These are phyloP conservation scores for Hippopotamus amphibius DNA, from an alignment of 2,113 vertebrate genomes.

Conservation along the genomic window DNA sequence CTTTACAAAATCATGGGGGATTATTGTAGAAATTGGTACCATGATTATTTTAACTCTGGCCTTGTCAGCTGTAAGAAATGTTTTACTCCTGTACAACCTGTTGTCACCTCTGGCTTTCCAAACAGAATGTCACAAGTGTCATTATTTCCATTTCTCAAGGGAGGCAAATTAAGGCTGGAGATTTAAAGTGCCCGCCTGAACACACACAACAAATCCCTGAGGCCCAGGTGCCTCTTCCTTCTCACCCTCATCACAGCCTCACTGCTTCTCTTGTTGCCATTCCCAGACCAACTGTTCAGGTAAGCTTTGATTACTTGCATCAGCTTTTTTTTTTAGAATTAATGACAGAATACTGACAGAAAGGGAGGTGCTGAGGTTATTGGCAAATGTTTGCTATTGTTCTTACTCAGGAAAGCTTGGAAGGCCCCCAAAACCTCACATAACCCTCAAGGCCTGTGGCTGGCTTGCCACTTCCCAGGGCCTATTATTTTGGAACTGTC, in stretches of 20 bases:
- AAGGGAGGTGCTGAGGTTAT: constrained; percentile 40
- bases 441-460: constrained; percentile 65
- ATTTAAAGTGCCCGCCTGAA: neutral
- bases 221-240: fast-evolving
- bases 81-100: neutral
- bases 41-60: constrained; percentile 17
- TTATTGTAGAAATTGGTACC: constrained; percentile 6
- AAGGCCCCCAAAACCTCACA: constrained; percentile 54
- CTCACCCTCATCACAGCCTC: neutral
- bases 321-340: constrained; percentile 29
- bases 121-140: neutral
- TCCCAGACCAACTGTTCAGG: neutral
- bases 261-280: neutral
- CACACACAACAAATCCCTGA: neutral
- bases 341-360: neutral
- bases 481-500: constrained; percentile 79
- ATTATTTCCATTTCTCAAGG: neutral
- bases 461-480: constrained; percentile 61
- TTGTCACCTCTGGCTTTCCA: neutral
- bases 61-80: neutral
- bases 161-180: neutral
- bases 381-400: constrained; percentile 5
- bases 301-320: constrained; percentile 6
- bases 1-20: neutral
- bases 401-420: constrained; percentile 70